A percentile compares a stretch with the other conserved stretches of the same genome.
These are phyloP conservation scores for Ochropacha duplaris DNA, from an alignment of 2,888 invertebrate genomes.

Conservation along the genomic window DNA sequence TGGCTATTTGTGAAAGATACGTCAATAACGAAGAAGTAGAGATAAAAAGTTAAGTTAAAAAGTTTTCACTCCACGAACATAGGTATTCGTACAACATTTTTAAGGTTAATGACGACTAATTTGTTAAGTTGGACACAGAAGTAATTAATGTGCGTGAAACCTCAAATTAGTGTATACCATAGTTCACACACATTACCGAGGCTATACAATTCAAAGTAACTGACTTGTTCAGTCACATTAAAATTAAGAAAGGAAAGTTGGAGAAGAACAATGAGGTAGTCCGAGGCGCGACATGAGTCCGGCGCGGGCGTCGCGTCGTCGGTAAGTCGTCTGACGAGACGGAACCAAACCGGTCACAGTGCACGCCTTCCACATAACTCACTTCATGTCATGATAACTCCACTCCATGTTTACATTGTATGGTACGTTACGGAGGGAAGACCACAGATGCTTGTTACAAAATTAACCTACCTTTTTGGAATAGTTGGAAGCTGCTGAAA, in stretches of 20 bases:
- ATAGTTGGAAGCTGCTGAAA: too few relatives aligned
- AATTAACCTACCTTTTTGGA: too few relatives aligned
- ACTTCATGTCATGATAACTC: conserved; percentile 2
- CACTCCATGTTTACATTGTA: conserved; percentile 4
- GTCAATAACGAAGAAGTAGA: neutral
- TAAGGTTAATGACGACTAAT: conserved; percentile 1
- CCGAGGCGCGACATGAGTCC: conserved; percentile 16
- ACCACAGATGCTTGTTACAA: too few relatives aligned
- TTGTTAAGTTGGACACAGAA: neutral
- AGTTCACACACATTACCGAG: conserved; percentile 25
- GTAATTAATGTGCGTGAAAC: conserved; percentile 4
- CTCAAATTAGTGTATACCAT: conserved; percentile 30
- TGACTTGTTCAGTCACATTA: conserved; percentile 27
- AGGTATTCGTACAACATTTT: neutral
- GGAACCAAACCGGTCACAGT: conserved; percentile 31
- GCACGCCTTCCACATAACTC: conserved; percentile 12
- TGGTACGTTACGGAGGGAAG: neutral
- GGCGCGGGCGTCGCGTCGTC: neutral
- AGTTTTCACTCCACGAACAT: neutral
- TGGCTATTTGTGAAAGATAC: neutral
- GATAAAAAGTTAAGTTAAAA: neutral
- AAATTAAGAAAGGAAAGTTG: conserved; percentile 64
- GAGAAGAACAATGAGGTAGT: conserved; percentile 46
- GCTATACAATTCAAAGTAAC: conserved; percentile 31
- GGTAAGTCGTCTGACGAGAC: conserved; percentile 19